Evolutionary conservation across 1,140 invertebrate genomes (phyloP), one percentile per base, ranked within the genome.

Genomic region (Notospermus geniculatus): DNA sequence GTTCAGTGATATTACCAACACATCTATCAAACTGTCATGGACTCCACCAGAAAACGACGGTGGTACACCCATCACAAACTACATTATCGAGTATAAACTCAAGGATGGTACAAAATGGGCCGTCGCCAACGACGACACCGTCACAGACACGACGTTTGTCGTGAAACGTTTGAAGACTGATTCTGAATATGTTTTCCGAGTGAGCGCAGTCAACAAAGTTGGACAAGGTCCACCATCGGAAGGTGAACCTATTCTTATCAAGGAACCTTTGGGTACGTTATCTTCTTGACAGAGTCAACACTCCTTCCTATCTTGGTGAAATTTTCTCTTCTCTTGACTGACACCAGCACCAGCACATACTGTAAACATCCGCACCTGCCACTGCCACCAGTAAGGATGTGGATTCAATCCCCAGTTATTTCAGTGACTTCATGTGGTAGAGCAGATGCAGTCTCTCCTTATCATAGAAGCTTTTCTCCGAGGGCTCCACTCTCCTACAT

Each of bases 181-280:
- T 46, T 93, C 95, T 74, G 93, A 97, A 80, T 98, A 98, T 73
- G 85, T 95, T 70, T 98, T 98, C 85, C 86, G 95, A 64, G 89
- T 98, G 2, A 90, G 92, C 85, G 96, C 96, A 9, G 93, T 92
- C 22, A 99, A 99, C 81, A 93, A 97, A 54, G 97, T 97, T 73
- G 96, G 96, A 28, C 91, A 92, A 81, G 93, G 95, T 73, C 88
- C 91, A 57, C 90, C 94, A 9, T 92, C 77, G 91, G 92, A 28
- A 82, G 9, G 19, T 22, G 85, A 86, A 17, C 88, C 93, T 17
- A 88, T 94, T 5, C 82, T 91, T 28, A 92, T 92, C 0, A 97
- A 97, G 81, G 92, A 91, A 81, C 94, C 93, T 60, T 97, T 93
- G 80, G 92, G 93, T 97, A 23, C 4, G 46, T 50, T 50, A 5